These are phyloP conservation scores for Chironomus striatipennis DNA, from an alignment of 1,140 invertebrate genomes.

Conservation along the genomic window DNA sequence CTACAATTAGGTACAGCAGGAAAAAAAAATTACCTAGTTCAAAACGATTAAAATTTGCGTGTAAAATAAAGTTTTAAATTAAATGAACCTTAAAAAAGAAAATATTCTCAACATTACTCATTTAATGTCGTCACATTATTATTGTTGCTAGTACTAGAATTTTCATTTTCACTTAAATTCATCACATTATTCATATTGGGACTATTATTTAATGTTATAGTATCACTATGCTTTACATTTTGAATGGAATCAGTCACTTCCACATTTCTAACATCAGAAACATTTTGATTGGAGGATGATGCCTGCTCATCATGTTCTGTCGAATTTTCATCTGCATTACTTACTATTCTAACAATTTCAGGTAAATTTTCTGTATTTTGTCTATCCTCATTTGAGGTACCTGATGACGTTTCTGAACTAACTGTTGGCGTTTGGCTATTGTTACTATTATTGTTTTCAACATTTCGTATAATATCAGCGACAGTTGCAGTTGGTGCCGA, in stretches of 20 bases:
- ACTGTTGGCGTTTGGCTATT: constrained; percentile 32
- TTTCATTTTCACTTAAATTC: neutral
- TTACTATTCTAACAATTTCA: constrained; percentile 28
- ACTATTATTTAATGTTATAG: neutral
- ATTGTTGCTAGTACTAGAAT: neutral
- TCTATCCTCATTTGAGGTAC: constrained; percentile 27
- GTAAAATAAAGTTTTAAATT: too few relatives aligned
- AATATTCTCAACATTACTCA: neutral
- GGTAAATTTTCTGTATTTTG: constrained; percentile 32
- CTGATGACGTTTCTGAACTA: constrained; percentile 1
- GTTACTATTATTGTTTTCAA: neutral
- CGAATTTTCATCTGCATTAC: constrained; percentile 25
- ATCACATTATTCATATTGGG: neutral
- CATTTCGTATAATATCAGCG: neutral
- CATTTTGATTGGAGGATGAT: constrained; percentile 20
- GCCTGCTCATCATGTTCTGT: constrained; percentile 26
- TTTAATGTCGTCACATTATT: neutral
- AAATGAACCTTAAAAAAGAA: too few relatives aligned
- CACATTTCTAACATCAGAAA: neutral
- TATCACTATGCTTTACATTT: neutral
- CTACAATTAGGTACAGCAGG: too few relatives aligned
- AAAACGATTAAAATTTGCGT: too few relatives aligned
- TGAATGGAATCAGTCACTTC: neutral
- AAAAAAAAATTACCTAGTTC: too few relatives aligned
- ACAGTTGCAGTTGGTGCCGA: constrained; percentile 4